Evolutionary conservation across 2,113 vertebrate species (phyloP).

Genomic region (Python bivittatus): DNA sequence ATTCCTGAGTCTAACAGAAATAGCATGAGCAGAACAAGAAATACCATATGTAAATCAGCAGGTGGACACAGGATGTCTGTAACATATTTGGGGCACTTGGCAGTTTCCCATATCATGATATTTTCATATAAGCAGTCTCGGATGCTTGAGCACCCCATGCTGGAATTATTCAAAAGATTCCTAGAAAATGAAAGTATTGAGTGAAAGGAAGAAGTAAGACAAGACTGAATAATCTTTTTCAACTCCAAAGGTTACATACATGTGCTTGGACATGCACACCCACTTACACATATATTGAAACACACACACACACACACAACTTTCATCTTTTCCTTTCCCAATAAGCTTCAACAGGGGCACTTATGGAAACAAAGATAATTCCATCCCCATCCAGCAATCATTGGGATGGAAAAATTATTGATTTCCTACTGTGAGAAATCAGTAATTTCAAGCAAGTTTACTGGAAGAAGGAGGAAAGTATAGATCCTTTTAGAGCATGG

Average conservation of each 20-base stretch:
- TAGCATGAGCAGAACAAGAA: not conserved
- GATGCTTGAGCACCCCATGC: no score
- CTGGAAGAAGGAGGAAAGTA: not conserved
- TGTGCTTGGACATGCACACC: not conserved
- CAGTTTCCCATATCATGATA: not conserved
- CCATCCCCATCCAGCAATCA: not conserved
- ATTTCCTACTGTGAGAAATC: not conserved
- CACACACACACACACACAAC: not conserved
- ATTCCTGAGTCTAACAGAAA: not conserved
- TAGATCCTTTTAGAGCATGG: not conserved
- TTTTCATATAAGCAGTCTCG: not conserved
- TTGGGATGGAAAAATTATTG: not conserved
- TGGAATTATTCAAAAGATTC: not conserved
- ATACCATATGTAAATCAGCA: not conserved
- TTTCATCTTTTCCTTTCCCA: not conserved
- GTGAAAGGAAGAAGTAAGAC: not conserved
- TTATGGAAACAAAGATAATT: not conserved
- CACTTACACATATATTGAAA: not conserved
- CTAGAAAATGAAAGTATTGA: not conserved
- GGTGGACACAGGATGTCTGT: not conserved
- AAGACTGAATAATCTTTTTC: not conserved
- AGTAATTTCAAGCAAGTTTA: not conserved
- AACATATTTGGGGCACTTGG: not conserved
- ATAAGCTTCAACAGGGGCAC: not conserved
- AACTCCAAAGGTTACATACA: not conserved